Evolutionary conservation across 1,140 invertebrate species (phyloP), one percentile per base, ranked within the genome.

Genomic region (Delia radicum): DNA sequence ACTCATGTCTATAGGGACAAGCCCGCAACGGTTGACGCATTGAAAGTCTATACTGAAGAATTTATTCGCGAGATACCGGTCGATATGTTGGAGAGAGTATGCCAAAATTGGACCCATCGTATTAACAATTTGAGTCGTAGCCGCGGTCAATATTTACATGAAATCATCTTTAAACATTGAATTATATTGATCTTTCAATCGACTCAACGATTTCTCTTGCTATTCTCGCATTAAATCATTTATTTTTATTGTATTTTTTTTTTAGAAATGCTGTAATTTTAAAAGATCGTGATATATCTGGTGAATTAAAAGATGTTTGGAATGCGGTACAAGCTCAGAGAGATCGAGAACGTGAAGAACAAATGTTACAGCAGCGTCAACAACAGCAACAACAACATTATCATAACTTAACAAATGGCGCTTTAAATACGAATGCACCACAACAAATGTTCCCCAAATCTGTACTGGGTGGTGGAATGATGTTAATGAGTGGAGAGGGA

Each of bases 251-350:
- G 33, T 13, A 10, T 37, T 67, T 21, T 69, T 77, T 77, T 77
- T 65, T 42, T 72, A 86, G 89, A 78, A 87, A 88, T 74, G 91
- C 91, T 37, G 85, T 89, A 18, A 90, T 93, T 78, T 78, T 93
- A 33, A 91, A 90, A 79, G 91, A 93, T 81, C 87, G 91, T 21
- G 91, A 93, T 82, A 88, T 93, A 72, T 91, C 90, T 0, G 91
- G 92, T 0, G 92, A 93, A 82, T 82, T 93, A 27, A 93, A 93
- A 82, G 91, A 93, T 81, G 90, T 93, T 0, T 93, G 92, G 92
- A 89, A 90, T 27, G 90, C 91, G 0, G 90, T 93, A 3, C 91
- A 92, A 79, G 89, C 88, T 28, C 90, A 90, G 78, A 87, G 89
- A 33, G 91, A 92, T 77, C 80, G 89, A 29, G 91, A 91, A 78